Evolutionary conservation across 2,888 invertebrate species (phyloP).

Genomic region (Papilio elwesi): DNA sequence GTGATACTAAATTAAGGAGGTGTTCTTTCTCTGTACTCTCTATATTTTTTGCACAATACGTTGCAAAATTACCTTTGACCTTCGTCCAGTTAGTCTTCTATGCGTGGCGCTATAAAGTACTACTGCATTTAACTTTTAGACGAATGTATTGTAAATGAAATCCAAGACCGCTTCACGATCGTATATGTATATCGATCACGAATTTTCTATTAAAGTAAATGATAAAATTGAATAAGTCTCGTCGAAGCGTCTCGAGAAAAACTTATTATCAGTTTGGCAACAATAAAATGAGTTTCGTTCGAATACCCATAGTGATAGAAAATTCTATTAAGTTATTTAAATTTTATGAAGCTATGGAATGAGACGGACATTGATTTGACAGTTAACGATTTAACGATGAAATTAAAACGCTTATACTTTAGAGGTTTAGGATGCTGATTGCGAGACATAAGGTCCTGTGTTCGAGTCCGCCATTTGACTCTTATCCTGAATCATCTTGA

Average conservation of each 20-base stretch:
- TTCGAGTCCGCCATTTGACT: no score
- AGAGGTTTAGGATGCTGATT: no score
- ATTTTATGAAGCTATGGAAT: background rate
- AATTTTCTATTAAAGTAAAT: constrained; percentile 8
- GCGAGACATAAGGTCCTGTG: no score
- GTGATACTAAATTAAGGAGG: no score
- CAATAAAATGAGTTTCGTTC: background rate
- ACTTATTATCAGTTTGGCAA: background rate
- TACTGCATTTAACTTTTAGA: background rate
- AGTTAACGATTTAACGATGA: no score
- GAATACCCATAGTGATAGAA: background rate
- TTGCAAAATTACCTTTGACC: no score
- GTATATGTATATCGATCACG: background rate
- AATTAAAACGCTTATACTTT: no score
- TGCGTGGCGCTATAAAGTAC: no score
- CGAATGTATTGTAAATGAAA: background rate
- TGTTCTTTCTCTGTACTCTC: no score
- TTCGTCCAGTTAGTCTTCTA: no score
- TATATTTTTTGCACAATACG: no score
- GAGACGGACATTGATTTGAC: background rate
- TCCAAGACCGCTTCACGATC: background rate
- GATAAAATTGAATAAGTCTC: background rate
- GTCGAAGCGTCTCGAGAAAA: constrained; percentile 1
- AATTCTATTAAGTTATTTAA: background rate
- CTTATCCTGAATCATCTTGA: no score